These are phyloP conservation scores for Cheilosia vernalis DNA, from an alignment of 2,888 invertebrate species.

Conservation along the genomic window DNA sequence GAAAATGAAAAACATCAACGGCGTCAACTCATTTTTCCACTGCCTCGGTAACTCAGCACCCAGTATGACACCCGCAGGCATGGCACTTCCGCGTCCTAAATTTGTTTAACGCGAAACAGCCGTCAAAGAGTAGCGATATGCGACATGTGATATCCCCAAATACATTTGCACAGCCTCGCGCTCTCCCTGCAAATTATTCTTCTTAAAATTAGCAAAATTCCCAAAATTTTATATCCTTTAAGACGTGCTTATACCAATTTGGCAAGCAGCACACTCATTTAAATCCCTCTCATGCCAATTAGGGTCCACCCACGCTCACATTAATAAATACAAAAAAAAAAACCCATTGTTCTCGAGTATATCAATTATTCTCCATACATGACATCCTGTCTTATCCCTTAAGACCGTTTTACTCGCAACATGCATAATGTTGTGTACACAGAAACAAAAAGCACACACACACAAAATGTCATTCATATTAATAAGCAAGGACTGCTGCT, in stretches of 20 bases:
- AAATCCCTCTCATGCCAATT: constrained; percentile 36
- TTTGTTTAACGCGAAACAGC: no score
- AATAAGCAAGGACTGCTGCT: constrained; percentile 26
- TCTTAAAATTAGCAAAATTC: constrained; percentile 20
- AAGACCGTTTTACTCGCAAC: constrained; percentile 25
- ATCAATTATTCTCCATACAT: constrained; percentile 36
- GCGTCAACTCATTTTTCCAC: no score
- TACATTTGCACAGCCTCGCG: background rate
- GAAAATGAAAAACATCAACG: no score
- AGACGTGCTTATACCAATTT: constrained; percentile 12
- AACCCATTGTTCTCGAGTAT: constrained; percentile 27
- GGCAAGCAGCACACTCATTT: constrained; percentile 28
- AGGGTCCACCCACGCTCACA: constrained; percentile 14
- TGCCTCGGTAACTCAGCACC: no score
- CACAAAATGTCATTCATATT: constrained; percentile 41
- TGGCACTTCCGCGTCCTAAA: no score
- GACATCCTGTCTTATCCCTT: constrained; percentile 22
- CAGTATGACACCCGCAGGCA: no score
- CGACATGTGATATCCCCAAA: background rate
- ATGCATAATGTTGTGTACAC: background rate
- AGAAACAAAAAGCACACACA: background rate
- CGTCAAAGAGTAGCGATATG: no score
- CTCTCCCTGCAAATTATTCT: constrained; percentile 4
- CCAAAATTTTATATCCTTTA: background rate
- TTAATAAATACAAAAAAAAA: constrained; percentile 28